A percentile compares a stretch with the other conserved stretches of the same genome.
Evolutionary conservation across 1,140 invertebrate genomes (phyloP).

Genomic region (Saccostrea cuccullata): DNA sequence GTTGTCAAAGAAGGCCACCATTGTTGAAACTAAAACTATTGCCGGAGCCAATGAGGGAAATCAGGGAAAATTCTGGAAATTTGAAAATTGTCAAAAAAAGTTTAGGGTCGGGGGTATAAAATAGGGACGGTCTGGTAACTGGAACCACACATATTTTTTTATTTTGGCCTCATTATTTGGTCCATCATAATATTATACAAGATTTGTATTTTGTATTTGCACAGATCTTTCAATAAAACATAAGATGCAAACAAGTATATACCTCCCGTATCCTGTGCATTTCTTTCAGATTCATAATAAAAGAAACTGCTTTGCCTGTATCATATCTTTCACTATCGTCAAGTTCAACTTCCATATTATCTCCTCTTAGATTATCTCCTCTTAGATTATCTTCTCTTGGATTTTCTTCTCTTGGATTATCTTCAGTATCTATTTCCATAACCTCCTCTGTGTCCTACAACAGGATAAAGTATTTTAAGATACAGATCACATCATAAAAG

Average conservation of each 20-base stretch:
- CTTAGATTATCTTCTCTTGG: not conserved
- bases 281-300: not conserved
- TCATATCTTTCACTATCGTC: not conserved
- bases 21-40: too few species aligned
- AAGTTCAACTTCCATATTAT: not conserved
- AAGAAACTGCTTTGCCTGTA: not conserved
- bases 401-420: not conserved
- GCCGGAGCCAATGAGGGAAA: too few species aligned
- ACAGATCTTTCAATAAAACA: not conserved
- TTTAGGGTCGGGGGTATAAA: too few species aligned
- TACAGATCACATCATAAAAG: too few species aligned
- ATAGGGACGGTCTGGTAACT: too few species aligned
- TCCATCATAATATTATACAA: not conserved
- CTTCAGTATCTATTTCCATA: not conserved
- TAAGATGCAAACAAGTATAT: not conserved
- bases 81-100: too few species aligned
- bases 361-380: not conserved
- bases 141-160: too few species aligned
- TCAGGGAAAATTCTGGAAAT: too few species aligned
- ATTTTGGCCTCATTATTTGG: not conserved
- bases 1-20: too few species aligned
- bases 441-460: too few species aligned
- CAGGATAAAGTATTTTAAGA: too few species aligned
- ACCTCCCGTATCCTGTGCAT: not conserved
- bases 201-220: too few species aligned